A percentile compares a stretch with the other conserved stretches of the same genome.
Conservation (phyloP, 2,113 vertebrate genomes). For the Maccullochella peelii region DNA sequence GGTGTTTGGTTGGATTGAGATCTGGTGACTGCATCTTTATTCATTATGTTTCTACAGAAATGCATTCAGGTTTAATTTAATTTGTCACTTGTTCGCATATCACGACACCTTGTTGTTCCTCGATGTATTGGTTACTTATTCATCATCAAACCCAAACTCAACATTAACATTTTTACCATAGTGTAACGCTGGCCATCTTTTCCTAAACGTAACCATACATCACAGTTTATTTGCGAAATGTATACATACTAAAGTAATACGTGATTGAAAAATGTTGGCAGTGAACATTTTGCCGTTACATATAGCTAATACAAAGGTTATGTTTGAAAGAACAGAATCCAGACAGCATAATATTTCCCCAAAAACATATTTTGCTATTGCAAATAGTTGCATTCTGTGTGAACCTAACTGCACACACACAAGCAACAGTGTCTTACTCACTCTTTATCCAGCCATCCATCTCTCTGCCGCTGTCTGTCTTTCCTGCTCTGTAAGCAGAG, state of each 20-base stretch:
- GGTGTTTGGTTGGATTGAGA: neutral
- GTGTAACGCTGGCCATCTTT: neutral
- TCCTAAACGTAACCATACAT: neutral
- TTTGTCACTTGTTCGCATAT: neutral
- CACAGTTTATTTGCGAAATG: neutral
- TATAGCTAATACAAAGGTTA: neutral
- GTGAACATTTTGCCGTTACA: neutral
- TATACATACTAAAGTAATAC: neutral
- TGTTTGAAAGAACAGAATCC: neutral
- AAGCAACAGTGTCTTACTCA: neutral
- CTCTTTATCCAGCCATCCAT: slow-evolving; percentile 38
- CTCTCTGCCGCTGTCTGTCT: slow-evolving; percentile 36
- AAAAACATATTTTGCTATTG: neutral
- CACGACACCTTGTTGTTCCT: neutral
- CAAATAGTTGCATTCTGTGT: slow-evolving; percentile 10
- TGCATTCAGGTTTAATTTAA: neutral
- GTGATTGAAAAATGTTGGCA: neutral
- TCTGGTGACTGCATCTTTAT: neutral
- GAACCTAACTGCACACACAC: neutral
- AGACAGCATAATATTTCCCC: neutral
- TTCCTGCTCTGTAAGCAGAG: slow-evolving; percentile 53
- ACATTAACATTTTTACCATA: neutral
- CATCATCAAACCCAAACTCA: neutral
- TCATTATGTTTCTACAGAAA: neutral
- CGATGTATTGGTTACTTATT: neutral